These are phyloP conservation scores for Pimpla rufipes DNA, from an alignment of 2,888 invertebrate genomes.

Conservation along the genomic window DNA sequence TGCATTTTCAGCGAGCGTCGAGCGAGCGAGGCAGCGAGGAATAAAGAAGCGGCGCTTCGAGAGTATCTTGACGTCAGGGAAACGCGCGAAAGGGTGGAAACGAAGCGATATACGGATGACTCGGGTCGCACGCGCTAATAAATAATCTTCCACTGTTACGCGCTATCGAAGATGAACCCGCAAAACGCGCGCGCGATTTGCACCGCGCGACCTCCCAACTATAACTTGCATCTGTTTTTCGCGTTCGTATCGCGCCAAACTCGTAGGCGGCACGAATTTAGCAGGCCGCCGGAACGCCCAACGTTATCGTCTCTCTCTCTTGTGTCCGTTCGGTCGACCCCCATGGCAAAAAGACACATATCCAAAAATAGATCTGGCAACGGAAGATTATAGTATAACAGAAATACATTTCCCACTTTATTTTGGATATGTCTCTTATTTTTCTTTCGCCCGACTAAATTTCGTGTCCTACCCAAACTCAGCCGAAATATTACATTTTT, in stretches of 20 bases:
- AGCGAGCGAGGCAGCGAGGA: background rate
- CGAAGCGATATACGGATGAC: background rate
- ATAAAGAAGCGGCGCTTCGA: background rate
- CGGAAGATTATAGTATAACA: too few species aligned
- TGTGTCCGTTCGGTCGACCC: background rate
- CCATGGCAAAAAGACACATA: background rate
- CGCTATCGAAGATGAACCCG: background rate
- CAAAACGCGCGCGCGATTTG: background rate
- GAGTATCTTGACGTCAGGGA: background rate
- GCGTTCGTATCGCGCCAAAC: background rate
- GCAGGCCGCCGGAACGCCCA: background rate
- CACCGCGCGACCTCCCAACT: background rate
- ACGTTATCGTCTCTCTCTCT: background rate
- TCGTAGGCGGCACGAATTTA: background rate
- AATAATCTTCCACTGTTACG: slow-evolving; percentile 1
- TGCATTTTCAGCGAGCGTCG: background rate
- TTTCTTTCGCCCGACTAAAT: too few species aligned
- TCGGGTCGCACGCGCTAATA: background rate
- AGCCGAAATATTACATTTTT: too few species aligned
- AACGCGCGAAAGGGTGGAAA: background rate
- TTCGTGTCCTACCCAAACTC: too few species aligned
- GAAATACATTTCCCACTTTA: too few species aligned
- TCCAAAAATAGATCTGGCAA: too few species aligned
- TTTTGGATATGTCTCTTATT: too few species aligned
- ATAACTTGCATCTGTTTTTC: slow-evolving; percentile 10